phyloP scores from a whole-genome alignment of 2,888 invertebrate species.

The Disparrhopalites patrizii region DNA sequence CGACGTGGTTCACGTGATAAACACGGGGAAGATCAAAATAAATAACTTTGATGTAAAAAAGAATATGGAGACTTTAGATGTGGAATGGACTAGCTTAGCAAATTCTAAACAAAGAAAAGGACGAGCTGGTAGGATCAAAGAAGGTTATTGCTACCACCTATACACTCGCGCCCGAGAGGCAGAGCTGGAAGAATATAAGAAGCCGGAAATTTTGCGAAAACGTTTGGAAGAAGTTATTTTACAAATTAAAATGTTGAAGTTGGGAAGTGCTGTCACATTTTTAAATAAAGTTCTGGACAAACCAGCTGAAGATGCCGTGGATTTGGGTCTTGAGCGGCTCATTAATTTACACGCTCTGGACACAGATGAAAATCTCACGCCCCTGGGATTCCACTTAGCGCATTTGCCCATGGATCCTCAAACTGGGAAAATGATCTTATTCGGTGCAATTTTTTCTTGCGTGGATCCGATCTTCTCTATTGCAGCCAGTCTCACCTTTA shows the following conservation, averaged over 20 bases:
- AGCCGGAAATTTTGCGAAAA: constrained; percentile 78
- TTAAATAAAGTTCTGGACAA: constrained; percentile 69
- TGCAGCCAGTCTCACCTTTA: constrained; percentile 80
- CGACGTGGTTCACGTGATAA: constrained; percentile 88
- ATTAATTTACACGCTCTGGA: constrained; percentile 63
- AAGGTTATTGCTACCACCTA: constrained; percentile 83
- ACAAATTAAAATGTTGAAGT: constrained; percentile 70
- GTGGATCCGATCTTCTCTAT: constrained; percentile 83
- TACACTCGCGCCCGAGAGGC: constrained; percentile 65
- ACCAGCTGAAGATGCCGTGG: constrained; percentile 65
- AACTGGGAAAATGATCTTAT: constrained; percentile 83
- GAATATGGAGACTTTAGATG: constrained; percentile 68
- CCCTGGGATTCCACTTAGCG: constrained; percentile 84
- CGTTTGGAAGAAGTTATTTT: constrained; percentile 79
- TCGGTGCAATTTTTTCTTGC: constrained; percentile 82
- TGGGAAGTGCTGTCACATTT: constrained; percentile 65
- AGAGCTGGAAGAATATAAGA: constrained; percentile 62
- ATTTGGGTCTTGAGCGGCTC: constrained; percentile 56
- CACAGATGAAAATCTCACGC: constrained; percentile 71
- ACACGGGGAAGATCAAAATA: constrained; percentile 78
- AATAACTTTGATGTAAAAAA: constrained; percentile 67
- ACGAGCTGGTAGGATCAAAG: constrained; percentile 63
- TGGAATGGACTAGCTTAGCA: constrained; percentile 76
- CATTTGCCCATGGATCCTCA: constrained; percentile 81
- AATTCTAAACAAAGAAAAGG: constrained; percentile 88